Conservation (phyloP, 2,797 vertebrate genomes). For the Petrocephalus schoutedeni region DNA sequence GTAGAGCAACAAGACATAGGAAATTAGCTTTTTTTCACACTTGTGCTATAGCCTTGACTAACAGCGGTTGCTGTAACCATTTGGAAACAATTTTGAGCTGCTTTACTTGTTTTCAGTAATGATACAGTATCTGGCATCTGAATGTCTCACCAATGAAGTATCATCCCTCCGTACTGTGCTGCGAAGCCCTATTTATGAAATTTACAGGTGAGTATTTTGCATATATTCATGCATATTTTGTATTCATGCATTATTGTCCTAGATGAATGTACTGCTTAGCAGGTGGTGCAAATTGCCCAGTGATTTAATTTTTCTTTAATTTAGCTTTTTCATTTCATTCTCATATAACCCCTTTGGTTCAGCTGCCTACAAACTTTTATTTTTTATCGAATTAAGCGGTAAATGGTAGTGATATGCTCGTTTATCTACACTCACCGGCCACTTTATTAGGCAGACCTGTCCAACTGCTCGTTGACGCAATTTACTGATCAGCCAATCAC, state of each 20-base stretch:
- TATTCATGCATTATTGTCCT: constrained; percentile 22
- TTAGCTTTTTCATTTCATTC: not conserved
- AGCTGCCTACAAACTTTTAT: not conserved
- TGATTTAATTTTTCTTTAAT: not conserved
- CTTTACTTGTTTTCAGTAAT: not conserved
- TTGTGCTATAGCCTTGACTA: not conserved
- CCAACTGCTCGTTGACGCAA: too few species aligned
- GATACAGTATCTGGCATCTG: not conserved
- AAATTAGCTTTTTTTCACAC: not conserved
- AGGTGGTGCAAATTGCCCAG: not conserved
- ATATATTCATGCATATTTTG: not conserved
- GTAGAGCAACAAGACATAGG: not conserved
- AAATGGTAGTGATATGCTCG: not conserved
- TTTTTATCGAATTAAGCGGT: not conserved
- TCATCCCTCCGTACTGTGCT: not conserved
- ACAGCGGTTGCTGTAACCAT: not conserved
- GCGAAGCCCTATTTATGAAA: constrained; percentile 15
- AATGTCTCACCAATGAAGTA: not conserved
- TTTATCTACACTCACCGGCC: not conserved
- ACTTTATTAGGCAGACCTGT: too few species aligned
- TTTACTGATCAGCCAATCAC: too few species aligned
- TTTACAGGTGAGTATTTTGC: constrained; percentile 23
- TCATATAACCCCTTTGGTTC: not conserved
- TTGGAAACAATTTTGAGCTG: not conserved
- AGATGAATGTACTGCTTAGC: constrained; percentile 19